Evolutionary conservation across 2,113 vertebrate genomes (phyloP).

Genomic region (Loxodonta africana): DNA sequence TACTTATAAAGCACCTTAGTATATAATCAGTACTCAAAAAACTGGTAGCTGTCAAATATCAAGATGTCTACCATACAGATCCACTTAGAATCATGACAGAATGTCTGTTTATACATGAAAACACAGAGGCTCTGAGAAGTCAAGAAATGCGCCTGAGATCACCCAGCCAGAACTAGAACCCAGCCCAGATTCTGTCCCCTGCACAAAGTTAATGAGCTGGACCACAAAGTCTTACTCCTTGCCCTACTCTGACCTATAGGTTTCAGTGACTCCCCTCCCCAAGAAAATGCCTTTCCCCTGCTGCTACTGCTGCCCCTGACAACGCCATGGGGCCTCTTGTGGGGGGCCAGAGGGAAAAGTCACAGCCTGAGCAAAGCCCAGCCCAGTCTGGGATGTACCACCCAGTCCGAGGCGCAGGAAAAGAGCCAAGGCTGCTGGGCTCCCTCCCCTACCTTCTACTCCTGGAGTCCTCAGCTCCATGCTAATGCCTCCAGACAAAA

Average conservation of each 20-base stretch:
- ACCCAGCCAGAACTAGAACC: background rate
- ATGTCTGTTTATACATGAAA: background rate
- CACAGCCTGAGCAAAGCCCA: background rate
- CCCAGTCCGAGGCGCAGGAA: background rate
- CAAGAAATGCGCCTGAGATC: background rate
- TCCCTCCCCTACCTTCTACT: background rate
- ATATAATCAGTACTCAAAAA: background rate
- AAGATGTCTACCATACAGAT: background rate
- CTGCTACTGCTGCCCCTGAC: background rate
- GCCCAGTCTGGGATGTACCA: background rate
- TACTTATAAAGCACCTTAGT: background rate
- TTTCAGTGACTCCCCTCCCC: background rate
- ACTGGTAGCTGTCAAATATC: background rate
- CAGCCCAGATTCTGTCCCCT: background rate
- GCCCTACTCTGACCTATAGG: background rate
- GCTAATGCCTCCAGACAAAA: conserved; percentile 60
- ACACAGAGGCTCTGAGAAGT: background rate
- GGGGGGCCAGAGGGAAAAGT: background rate
- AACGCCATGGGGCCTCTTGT: background rate
- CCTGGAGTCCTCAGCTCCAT: background rate
- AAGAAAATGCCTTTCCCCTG: background rate
- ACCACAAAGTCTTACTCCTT: background rate
- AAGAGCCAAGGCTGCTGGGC: no score
- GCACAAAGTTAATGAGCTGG: background rate
- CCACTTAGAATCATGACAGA: background rate